Conservation (phyloP, 2,888 invertebrate species). For the Epsilonema sp. region DNA sequence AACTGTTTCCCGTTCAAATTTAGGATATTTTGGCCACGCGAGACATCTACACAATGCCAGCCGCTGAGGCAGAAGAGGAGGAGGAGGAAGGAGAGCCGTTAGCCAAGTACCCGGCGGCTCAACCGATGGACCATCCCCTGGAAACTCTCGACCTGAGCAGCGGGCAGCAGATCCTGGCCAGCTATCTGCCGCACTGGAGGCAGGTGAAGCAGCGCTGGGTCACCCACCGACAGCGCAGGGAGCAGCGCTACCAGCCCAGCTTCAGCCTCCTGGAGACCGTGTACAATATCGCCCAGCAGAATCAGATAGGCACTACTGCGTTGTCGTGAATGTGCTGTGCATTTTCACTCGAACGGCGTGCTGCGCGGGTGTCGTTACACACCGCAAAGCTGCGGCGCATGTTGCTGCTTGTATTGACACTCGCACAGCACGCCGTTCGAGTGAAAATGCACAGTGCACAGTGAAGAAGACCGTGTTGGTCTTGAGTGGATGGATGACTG, state of each 20-base stretch:
- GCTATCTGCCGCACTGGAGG: conserved; percentile 1
- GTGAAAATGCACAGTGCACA: no score
- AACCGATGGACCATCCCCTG: background rate
- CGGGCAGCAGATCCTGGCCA: background rate
- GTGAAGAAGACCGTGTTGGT: no score
- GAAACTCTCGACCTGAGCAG: background rate
- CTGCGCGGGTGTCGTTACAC: no score
- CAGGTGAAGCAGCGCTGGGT: background rate
- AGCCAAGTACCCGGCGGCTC: background rate
- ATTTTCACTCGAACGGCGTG: no score
- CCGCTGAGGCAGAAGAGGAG: background rate
- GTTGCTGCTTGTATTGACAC: no score
- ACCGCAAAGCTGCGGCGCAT: no score
- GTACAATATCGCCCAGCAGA: background rate
- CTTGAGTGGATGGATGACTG: no score
- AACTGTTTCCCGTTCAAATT: no score
- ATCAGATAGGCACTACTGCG: no score
- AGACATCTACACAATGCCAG: conserved; percentile 3
- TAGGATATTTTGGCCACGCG: conserved; percentile 5
- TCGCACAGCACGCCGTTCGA: no score
- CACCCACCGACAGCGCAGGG: background rate
- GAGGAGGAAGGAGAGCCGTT: background rate
- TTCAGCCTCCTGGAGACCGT: background rate
- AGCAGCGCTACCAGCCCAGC: background rate
- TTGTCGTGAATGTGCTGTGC: no score